Conservation (phyloP, 64 coral and sea anemone genomes). For the Porites lutea region DNA sequence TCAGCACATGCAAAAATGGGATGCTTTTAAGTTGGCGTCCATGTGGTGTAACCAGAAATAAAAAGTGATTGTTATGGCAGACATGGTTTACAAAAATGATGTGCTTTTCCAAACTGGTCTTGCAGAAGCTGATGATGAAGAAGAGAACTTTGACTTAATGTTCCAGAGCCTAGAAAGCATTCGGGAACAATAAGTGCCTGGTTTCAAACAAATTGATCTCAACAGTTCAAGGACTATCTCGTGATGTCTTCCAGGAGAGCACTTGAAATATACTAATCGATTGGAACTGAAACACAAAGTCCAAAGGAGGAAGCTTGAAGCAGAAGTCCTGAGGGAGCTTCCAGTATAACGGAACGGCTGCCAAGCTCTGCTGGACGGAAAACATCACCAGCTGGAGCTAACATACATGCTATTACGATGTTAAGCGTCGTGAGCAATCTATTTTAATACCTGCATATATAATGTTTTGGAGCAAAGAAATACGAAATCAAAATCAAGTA, state of each 20-base stretch:
- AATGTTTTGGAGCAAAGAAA: no score
- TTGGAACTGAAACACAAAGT: constrained; percentile 70
- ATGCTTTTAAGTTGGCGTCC: constrained; percentile 53
- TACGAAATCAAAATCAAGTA: no score
- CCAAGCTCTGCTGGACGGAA: constrained; percentile 50
- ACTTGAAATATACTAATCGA: constrained; percentile 58
- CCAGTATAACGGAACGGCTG: constrained; percentile 21
- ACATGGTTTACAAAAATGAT: constrained; percentile 61
- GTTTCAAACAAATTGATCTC: constrained; percentile 46
- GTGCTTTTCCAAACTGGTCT: constrained; percentile 48
- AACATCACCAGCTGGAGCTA: constrained; percentile 3
- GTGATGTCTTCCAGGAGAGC: neutral
- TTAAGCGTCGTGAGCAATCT: neutral
- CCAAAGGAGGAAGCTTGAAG: constrained; percentile 55
- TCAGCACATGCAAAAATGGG: constrained; percentile 60
- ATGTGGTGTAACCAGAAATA: constrained; percentile 58
- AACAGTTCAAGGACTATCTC: constrained; percentile 44
- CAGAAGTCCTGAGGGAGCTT: constrained; percentile 64
- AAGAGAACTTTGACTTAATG: constrained; percentile 36
- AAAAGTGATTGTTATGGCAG: constrained; percentile 42
- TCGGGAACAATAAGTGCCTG: constrained; percentile 40
- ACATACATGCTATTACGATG: no score
- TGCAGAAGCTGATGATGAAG: constrained; percentile 64
- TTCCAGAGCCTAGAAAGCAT: constrained; percentile 51
- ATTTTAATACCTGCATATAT: no score